These are phyloP conservation scores for Metopia argyrocephala DNA, from an alignment of 2,888 invertebrate genomes.

Conservation along the genomic window DNA sequence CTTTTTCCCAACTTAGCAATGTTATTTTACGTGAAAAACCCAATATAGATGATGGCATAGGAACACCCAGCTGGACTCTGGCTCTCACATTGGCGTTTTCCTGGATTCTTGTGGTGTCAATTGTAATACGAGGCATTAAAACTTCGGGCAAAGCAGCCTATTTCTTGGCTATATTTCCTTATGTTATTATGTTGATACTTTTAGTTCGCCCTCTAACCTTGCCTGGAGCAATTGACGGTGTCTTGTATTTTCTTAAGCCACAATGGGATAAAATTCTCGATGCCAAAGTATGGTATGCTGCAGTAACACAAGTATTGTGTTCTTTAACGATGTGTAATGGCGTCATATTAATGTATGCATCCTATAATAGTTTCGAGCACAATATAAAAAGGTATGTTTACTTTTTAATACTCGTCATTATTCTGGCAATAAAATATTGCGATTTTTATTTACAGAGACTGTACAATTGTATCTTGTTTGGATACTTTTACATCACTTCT, in stretches of 20 bases:
- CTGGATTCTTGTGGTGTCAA: conserved; percentile 80
- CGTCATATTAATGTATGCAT: conserved; percentile 81
- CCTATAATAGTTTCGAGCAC: conserved; percentile 82
- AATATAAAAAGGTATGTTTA: conserved; percentile 80
- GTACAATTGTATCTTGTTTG: conserved; percentile 88
- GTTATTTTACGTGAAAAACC: conserved; percentile 79
- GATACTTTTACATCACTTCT: conserved; percentile 90
- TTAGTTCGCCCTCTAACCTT: conserved; percentile 81
- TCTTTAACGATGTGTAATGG: conserved; percentile 83
- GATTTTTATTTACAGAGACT: conserved; percentile 81
- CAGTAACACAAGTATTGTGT: conserved; percentile 83
- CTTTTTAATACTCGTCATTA: not conserved
- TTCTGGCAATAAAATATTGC: no score
- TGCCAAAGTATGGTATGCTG: conserved; percentile 82
- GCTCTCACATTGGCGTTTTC: conserved; percentile 79
- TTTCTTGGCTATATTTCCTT: conserved; percentile 85
- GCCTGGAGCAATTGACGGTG: conserved; percentile 82
- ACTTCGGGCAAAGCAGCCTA: conserved; percentile 84
- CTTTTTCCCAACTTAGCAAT: conserved; percentile 73
- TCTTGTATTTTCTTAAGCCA: conserved; percentile 83
- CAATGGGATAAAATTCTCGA: conserved; percentile 80
- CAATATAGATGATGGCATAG: conserved; percentile 80
- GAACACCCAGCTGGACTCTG: conserved; percentile 80
- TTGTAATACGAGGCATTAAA: conserved; percentile 81
- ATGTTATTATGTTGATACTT: conserved; percentile 81